A percentile compares a stretch with the other conserved stretches of the same genome.
Evolutionary conservation across 2,797 vertebrate genomes (phyloP).

Genomic region (Dicrostonyx torquatus): DNA sequence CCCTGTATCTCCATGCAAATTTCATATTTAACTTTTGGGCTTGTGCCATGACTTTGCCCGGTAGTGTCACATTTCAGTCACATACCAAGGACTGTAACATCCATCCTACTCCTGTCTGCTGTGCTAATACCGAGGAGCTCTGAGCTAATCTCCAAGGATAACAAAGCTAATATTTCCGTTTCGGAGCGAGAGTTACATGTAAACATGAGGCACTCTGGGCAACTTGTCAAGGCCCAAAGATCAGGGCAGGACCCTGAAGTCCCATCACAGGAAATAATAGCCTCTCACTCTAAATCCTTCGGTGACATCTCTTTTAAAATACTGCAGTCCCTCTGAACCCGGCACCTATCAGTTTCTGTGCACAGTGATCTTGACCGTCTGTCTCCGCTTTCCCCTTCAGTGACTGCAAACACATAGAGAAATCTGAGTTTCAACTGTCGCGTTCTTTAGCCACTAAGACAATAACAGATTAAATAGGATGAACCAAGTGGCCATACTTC

Average conservation of each 20-base stretch:
- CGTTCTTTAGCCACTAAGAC: slow-evolving; percentile 79
- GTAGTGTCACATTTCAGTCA: neutral
- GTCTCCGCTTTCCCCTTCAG: slow-evolving; percentile 32
- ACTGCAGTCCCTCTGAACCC: slow-evolving; percentile 40
- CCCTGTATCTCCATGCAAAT: neutral
- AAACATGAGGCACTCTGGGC: neutral
- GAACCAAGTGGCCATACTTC: slow-evolving; percentile 83
- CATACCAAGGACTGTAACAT: neutral
- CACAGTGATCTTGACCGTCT: neutral
- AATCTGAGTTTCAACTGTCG: slow-evolving; percentile 69
- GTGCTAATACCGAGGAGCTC: neutral
- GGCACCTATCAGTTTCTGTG: slow-evolving; percentile 52
- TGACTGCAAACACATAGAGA: slow-evolving; percentile 34
- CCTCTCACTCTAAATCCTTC: slow-evolving; percentile 42
- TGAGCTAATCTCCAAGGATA: slow-evolving; percentile 17
- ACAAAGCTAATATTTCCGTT: slow-evolving; percentile 51
- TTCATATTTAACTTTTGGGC: slow-evolving; percentile 2
- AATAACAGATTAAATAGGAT: slow-evolving; percentile 85
- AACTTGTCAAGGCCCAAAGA: slow-evolving; percentile 50
- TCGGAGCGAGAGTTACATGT: neutral
- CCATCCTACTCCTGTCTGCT: neutral
- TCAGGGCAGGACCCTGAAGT: slow-evolving; percentile 36
- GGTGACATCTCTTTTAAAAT: slow-evolving; percentile 63
- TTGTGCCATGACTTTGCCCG: neutral
- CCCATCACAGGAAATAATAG: slow-evolving; percentile 21